Base-by-base conservation (phyloP, 2,888 invertebrate genomes). In the Hylaea fasciaria region DNA sequence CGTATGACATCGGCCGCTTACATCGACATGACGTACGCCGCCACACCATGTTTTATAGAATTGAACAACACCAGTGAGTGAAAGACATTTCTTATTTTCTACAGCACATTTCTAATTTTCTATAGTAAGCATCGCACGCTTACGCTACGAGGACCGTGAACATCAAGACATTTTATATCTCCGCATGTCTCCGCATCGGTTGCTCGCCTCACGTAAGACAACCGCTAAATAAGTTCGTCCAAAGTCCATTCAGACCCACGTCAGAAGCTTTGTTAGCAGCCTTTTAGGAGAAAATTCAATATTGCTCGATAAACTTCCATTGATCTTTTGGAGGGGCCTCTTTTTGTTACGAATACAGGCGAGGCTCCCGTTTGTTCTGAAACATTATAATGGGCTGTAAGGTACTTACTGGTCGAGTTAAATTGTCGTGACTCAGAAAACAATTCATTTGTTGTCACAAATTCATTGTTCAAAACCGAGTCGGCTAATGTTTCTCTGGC, bases 261-360 rank as follows among this genome's bases (percentile, higher is more conserved):
- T 85, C 84, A 85, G 73, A 72, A 68, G 75, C 80, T 80, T 87
- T 87, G 82, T 86, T 79, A 73, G 74, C 66, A 71, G 71, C 68
- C 75, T 78, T 78, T 77, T 76, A 75, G 68, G 73, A 72, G 76
- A 75, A 81, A 83, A 85, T 82, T 81, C 81, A 82, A 85, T 84
- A 85, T 76, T 71, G 72, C 71, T 64, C 61, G 59, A 65, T 70
- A 78, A 80, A 82, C 76, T 77, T 74, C 66, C 72, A 81, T 76
- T 79, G 81, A 78, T 80, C 79, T 76, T 81, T 80, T 76, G 60
- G 69, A 58, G 57, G 66, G 69, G 66, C 56, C 66, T 76, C 69
- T 76, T 81, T 75, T 82, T 80, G 74, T 80, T 75, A 64, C 52
- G 49, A 68, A 68, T 68, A 69, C 52, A 50, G 51, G 57, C 51